Percentiles rank a stretch among this genome's conserved stretches.
phyloP scores from a whole-genome alignment of 2,888 invertebrate species.

The Drosophila anomalata region DNA sequence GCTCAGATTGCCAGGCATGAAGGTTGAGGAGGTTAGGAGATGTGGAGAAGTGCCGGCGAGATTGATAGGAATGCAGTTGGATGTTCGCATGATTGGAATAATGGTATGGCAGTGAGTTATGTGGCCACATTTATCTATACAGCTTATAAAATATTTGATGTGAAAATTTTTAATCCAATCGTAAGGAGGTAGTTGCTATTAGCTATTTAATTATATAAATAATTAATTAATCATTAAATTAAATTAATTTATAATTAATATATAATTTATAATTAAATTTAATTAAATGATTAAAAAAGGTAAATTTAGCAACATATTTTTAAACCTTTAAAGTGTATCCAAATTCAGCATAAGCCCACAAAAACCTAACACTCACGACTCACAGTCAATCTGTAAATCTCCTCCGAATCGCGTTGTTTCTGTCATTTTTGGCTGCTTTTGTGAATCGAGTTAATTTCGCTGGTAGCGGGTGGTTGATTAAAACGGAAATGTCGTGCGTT shows the following conservation, averaged over 20 bases:
- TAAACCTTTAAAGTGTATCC: slow-evolving; percentile 11
- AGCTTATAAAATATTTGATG: slow-evolving; percentile 35
- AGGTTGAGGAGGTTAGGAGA: slow-evolving; percentile 2
- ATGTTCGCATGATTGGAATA: slow-evolving; percentile 35
- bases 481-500: slow-evolving; percentile 76
- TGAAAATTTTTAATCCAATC: slow-evolving; percentile 9
- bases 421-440: slow-evolving; percentile 38
- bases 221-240: too few relatives aligned
- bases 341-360: not conserved
- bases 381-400: slow-evolving; percentile 7
- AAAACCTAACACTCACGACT: slow-evolving; percentile 32
- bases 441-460: slow-evolving; percentile 59
- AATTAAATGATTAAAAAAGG: not conserved
- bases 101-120: slow-evolving; percentile 33
- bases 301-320: not conserved
- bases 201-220: too few relatives aligned
- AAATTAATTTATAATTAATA: too few relatives aligned
- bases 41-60: slow-evolving; percentile 30
- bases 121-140: slow-evolving; percentile 39
- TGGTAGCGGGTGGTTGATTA: slow-evolving; percentile 78
- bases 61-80: slow-evolving; percentile 46
- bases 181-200: not conserved
- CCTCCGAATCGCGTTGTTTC: slow-evolving; percentile 17
- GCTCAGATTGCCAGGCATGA: slow-evolving; percentile 3
- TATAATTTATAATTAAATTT: too few relatives aligned